Percentiles rank a stretch among this genome's conserved stretches.
phyloP scores from a whole-genome alignment of 2,888 invertebrate species.

The Nomada ruficornis region DNA sequence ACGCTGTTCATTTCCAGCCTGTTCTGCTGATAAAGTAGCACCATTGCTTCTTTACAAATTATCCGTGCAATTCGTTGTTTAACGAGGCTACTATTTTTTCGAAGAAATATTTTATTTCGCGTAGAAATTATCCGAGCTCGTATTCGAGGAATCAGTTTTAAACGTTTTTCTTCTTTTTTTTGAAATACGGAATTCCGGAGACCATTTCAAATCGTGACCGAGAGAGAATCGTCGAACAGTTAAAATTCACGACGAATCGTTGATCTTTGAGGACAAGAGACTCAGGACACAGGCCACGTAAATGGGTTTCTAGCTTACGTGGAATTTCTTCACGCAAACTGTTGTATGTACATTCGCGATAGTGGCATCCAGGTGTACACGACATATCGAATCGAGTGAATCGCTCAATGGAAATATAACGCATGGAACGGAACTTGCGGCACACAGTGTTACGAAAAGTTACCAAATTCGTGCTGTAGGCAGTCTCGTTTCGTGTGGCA shows the following conservation, averaged over 20 bases:
- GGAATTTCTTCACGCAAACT: conserved; percentile 34
- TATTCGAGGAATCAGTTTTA: too few relatives aligned
- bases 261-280: conserved; percentile 44
- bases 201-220: conserved; percentile 40
- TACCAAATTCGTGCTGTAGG: conserved; percentile 1
- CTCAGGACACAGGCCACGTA: conserved; percentile 59
- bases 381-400: not conserved
- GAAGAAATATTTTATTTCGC: too few relatives aligned
- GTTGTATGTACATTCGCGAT: conserved; percentile 12
- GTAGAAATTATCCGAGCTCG: too few relatives aligned
- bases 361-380: not conserved
- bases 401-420: too few relatives aligned
- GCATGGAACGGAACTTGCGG: not conserved
- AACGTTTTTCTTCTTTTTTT: not conserved
- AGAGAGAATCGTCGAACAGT: conserved; percentile 32
- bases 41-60: too few relatives aligned
- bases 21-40: too few relatives aligned
- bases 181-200: not conserved
- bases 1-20: too few relatives aligned
- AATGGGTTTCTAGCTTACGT: conserved; percentile 59
- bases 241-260: conserved; percentile 56
- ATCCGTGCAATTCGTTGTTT: too few relatives aligned
- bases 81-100: too few relatives aligned
- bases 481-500: not conserved
- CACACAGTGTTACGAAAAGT: not conserved